These are phyloP conservation scores for Portunus trituberculatus DNA, from an alignment of 1,140 invertebrate genomes.

Conservation along the genomic window DNA sequence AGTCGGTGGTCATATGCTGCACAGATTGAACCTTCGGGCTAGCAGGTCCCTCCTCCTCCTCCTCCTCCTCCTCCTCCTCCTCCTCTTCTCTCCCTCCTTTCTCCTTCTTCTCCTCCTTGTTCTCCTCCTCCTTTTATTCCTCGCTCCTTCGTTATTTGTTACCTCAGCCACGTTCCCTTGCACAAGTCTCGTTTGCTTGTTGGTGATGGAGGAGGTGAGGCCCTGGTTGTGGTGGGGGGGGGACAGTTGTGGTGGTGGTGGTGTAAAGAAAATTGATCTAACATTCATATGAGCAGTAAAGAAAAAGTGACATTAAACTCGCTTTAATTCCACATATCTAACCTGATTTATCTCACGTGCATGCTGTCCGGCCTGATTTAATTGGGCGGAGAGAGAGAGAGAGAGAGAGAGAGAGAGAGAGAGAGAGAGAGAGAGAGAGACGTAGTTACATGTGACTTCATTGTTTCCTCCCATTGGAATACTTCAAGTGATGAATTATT, in stretches of 20 bases:
- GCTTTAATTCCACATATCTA: neutral
- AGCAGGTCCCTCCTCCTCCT: neutral
- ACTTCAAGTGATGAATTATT: neutral
- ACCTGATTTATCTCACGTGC: neutral
- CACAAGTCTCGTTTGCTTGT: neutral
- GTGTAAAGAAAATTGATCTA: neutral
- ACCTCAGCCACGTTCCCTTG: neutral
- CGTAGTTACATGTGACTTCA: too few relatives aligned
- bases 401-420: neutral
- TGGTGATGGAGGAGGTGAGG: neutral
- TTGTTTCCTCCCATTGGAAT: neutral
- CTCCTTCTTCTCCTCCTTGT: neutral
- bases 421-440: constrained; percentile 32
- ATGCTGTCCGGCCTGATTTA: neutral
- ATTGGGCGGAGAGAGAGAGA: neutral
- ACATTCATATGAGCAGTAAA: neutral
- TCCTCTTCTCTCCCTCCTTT: neutral
- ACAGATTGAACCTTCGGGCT: constrained; percentile 62
- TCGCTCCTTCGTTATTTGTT: neutral
- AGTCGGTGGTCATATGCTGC: constrained; percentile 73
- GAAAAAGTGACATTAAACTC: neutral
- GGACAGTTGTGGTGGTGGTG: neutral
- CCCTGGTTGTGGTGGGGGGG: neutral
- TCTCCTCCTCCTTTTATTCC: neutral
- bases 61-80: neutral